Evolutionary conservation across 2,113 vertebrate species (phyloP).

Genomic region (Labeo rohita): DNA sequence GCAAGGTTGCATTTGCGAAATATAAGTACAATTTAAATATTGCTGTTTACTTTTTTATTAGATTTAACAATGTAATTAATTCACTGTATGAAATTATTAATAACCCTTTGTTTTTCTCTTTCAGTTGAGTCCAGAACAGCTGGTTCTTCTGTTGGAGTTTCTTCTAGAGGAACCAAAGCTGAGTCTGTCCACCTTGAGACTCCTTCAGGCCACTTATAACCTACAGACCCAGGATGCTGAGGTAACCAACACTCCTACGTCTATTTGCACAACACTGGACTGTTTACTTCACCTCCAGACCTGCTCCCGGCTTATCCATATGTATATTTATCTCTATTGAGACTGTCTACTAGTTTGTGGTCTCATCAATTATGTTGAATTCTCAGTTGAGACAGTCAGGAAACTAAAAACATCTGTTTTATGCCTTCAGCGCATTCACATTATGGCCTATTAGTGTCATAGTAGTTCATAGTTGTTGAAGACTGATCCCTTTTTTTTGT

Average conservation of each 20-base stretch:
- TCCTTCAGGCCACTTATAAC: constrained; percentile 79
- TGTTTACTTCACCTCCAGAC: constrained; percentile 13
- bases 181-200: constrained; percentile 70
- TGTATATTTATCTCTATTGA: background rate
- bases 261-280: background rate
- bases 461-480: background rate
- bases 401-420: constrained; percentile 25
- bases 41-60: too few relatives aligned
- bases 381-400: background rate
- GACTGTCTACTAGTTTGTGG: background rate
- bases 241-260: constrained; percentile 72
- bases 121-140: constrained; percentile 90
- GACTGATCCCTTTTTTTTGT: background rate
- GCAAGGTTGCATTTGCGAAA: too few relatives aligned
- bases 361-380: background rate
- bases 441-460: background rate
- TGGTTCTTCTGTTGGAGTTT: constrained; percentile 89
- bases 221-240: constrained; percentile 87
- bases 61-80: background rate
- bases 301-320: background rate
- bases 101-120: background rate
- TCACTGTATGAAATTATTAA: constrained; percentile 25
- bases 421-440: background rate
- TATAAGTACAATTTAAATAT: background rate
- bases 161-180: constrained; percentile 85